Evolutionary conservation across 2,888 invertebrate genomes (phyloP), one percentile per base, ranked within the genome.

Genomic region (Baronia brevicornis): DNA sequence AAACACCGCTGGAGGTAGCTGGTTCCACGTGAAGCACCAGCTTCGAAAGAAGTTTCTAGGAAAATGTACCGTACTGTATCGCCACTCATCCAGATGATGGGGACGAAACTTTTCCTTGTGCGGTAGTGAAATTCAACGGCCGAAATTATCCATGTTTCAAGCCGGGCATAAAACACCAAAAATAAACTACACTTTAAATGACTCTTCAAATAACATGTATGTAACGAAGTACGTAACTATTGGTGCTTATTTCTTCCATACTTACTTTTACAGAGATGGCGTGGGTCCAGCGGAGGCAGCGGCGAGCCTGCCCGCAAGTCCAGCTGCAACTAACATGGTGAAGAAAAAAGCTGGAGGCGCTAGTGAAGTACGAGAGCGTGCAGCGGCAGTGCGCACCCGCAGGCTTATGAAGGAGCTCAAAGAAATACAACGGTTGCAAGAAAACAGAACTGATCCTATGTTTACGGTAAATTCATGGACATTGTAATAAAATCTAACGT

Each of bases 361-460:
- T 12, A 67, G 46, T 36, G 80, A 80, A 34, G 75, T 62, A 22
- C 71, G 85, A 54, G 69, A 85, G 59, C 48, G 87, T 25, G 71
- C 86, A 46, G 64, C 87, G 48, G 62, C 80, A 51, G 85, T 89
- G 30, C 88, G 94, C 44, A 89, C 93, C 15, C 87, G 93, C 39
- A 85, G 95, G 26, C 87, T 95, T 36, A 95, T 95, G 94, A 94
- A 94, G 67, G 94, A 94, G 59, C 88, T 91, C 46, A 90, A 90
- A 47, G 93, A 94, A 69, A 90, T 94, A 54, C 91, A 93, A 61
- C 87, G 90, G 53, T 75, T 89, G 40, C 92, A 93, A 64, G 87
- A 87, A 51, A 87, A 86, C 49, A 86, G 89, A 40, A 68, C 86
- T n/a, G 90, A 92, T 48, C 91, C 93, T 2, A 84, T 91, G 7